These are phyloP conservation scores for Drosophila infuscata DNA, from an alignment of 2,888 invertebrate genomes.

Conservation along the genomic window DNA sequence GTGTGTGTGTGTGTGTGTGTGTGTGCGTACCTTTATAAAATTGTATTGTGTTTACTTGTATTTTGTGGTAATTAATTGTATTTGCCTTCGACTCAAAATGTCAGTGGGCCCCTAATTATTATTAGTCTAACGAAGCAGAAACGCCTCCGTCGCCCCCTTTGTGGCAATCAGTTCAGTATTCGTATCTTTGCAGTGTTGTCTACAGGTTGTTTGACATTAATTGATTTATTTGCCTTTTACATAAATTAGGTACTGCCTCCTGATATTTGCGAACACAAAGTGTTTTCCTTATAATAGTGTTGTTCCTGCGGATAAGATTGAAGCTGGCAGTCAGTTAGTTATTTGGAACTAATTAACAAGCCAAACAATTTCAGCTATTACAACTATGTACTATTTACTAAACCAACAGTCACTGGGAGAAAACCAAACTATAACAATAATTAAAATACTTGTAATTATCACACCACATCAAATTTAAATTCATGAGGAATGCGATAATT, in stretches of 20 bases:
- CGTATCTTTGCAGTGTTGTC: conserved; percentile 54
- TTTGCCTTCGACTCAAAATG: conserved; percentile 78
- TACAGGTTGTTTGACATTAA: conserved; percentile 83
- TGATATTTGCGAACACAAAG: conserved; percentile 53
- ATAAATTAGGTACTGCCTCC: conserved; percentile 67
- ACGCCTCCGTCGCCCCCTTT: conserved; percentile 5
- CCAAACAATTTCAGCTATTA: not conserved
- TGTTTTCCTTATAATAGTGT: conserved; percentile 6
- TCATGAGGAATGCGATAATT: not conserved
- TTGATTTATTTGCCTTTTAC: conserved; percentile 82
- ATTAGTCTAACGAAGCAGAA: conserved; percentile 70
- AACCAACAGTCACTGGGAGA: not conserved
- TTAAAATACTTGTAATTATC: not conserved
- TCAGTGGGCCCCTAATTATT: conserved; percentile 77
- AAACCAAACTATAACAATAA: not conserved
- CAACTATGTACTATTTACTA: not conserved
- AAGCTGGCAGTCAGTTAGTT: not conserved
- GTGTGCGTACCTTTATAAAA: conserved; percentile 60
- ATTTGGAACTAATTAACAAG: conserved; percentile 15
- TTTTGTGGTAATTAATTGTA: conserved; percentile 82
- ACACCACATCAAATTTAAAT: not conserved
- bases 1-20: not conserved
- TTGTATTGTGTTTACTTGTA: conserved; percentile 73
- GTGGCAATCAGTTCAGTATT: conserved; percentile 7
- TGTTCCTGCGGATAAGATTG: not conserved